Evolutionary conservation across 2,888 invertebrate genomes (phyloP).

Genomic region (Tiphia femorata): DNA sequence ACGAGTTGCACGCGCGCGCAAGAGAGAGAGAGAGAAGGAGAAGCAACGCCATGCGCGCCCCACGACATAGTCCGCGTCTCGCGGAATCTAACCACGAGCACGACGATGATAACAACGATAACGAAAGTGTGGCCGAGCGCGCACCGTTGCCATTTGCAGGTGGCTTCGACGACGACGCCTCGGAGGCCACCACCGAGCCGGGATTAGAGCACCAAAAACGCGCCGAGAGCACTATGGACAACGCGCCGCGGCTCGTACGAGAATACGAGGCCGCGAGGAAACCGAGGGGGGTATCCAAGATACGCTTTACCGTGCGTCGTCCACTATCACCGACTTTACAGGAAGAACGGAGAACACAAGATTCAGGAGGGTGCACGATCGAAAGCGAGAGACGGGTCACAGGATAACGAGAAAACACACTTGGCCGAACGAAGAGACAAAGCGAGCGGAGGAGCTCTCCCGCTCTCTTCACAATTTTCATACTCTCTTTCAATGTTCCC

Average conservation of each 20-base stretch:
- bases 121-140: background rate
- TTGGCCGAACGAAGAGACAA: background rate
- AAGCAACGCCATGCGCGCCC: constrained; percentile 45
- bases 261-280: background rate
- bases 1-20: too few relatives aligned
- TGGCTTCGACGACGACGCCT: background rate
- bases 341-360: too few relatives aligned
- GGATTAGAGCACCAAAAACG: background rate
- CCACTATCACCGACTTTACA: too few relatives aligned
- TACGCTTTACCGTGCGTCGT: too few relatives aligned
- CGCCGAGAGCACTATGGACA: background rate
- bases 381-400: too few relatives aligned
- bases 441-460: too few relatives aligned
- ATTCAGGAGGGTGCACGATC: too few relatives aligned
- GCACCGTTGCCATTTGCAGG: background rate
- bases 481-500: constrained; percentile 12
- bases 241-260: background rate
- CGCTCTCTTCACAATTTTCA: constrained; percentile 29
- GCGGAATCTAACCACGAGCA: background rate
- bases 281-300: too few relatives aligned
- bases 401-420: too few relatives aligned
- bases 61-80: background rate
- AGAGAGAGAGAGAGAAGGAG: too few relatives aligned
- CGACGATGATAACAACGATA: background rate
- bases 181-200: background rate